Evolutionary conservation across 2,113 vertebrate genomes (phyloP), one percentile per base, ranked within the genome.

Genomic region (Stegostoma tigrinum): DNA sequence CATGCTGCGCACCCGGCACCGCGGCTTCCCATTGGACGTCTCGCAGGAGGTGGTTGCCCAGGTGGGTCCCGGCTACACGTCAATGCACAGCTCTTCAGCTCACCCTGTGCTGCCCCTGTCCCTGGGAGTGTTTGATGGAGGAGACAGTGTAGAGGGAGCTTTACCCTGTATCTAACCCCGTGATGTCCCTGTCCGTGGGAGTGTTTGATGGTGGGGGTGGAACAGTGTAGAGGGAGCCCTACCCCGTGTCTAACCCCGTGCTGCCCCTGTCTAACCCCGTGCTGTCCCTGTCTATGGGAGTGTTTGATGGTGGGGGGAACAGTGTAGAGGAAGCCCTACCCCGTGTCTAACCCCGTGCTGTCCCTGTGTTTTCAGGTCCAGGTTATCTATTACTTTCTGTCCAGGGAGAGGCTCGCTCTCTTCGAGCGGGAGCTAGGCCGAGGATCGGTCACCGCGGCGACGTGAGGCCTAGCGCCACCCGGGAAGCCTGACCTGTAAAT

Each of bases 1-100:
- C 96, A 97, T 98, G 30, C 80, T 98, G 34, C 98, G 97, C 96
- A 96, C 97, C 55, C 97, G 97, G 12, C 96, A 96, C 97, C 96
- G 95, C 1, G 95, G 96, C 15, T 80, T 96, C 5, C 48, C 70
- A 14, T 83, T 97, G 78, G 97, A 97, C 68, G 97, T 98, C 80
- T 97, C 97, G 52, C 97, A 97, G 2, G n/a, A 38, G 78, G n/a
- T 83, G 2, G 78, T 83, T 0, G n/a, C n/a, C 17, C 78, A 83
- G n/a, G 78, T 83, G 17, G 5, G 78, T 83, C 14, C 78, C 3
- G 15, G n/a, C 5, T 12, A 3, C 2, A 38, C n/a, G 2, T 42
- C 78, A 19, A 83, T 55, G 55, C 55, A 55, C 45, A 1, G n/a
- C 75, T 30, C 0, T 8, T n/a, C 6, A 78, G 23, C 30, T 34